Base-by-base conservation (phyloP, 2,888 invertebrate genomes). In the Harmothoe impar region DNA sequence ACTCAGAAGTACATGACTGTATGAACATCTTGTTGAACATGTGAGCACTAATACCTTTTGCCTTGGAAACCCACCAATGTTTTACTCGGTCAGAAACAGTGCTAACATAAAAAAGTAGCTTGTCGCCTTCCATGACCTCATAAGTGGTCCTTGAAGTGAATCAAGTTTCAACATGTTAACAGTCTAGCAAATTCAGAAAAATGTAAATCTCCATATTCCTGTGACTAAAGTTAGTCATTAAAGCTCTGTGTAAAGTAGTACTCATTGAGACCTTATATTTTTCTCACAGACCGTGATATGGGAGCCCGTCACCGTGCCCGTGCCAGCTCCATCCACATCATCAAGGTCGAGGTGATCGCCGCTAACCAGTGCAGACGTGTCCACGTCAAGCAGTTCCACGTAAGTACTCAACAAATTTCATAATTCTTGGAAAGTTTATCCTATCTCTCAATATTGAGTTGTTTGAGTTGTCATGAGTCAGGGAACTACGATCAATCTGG, bases 321-420 rank as follows among this genome's bases (percentile, higher is more conserved):
- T 92, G 99, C 99, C 88, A 99, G 99, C 96, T 98, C 99, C 29
- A 99, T 99, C 94, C 97, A 99, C 97, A 99, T 99, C 94, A 99
- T 99, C 96, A 98, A 98, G 97, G 99, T 99, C 93, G 98, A 99
- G 96, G 97, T 98, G 91, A 98, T 99, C 91, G 97, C 97, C 94
- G 98, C 99, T 33, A 96, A 97, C 33, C 98, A 98, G 94, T 99
- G 99, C 95, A 97, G 99, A 94, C 97, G 99, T 94, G 98, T 98
- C 43, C 98, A 98, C 95, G 98, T 99, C 92, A 99, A 99, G 96
- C 99, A 99, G 96, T 99, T 99, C 97, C 99, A 99, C 96, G 98
- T 96, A 95, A 94, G 95, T 84, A 3, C 7, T 29, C 29, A 3
- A 1, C 25, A 62, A 62, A 12, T 62, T n/a, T 62, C 25, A n/a